Evolutionary conservation across 2,113 vertebrate genomes (phyloP).

Genomic region (Channa maculata): DNA sequence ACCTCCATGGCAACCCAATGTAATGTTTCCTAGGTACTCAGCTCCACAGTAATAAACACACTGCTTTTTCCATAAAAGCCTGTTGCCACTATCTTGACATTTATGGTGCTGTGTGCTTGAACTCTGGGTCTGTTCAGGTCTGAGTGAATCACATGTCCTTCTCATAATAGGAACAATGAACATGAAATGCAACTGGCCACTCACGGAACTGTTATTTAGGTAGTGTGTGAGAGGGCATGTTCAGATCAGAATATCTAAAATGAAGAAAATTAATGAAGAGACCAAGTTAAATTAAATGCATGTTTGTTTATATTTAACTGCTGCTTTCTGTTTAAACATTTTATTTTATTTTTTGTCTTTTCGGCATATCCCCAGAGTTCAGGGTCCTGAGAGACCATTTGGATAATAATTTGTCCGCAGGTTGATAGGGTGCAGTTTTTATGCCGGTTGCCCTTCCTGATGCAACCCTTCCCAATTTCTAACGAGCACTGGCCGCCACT

Average conservation of each 20-base stretch:
- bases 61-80: constrained; percentile 26
- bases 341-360: too few relatives aligned
- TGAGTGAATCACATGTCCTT: constrained; percentile 9
- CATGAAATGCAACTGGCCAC: background rate
- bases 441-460: too few relatives aligned
- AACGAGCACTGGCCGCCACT: too few relatives aligned
- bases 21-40: constrained; percentile 49
- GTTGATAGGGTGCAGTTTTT: too few relatives aligned
- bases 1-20: constrained; percentile 38
- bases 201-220: background rate
- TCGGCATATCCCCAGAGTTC: too few relatives aligned
- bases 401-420: too few relatives aligned
- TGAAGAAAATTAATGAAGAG: background rate
- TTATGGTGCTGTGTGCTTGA: constrained; percentile 17
- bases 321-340: too few relatives aligned
- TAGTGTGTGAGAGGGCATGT: background rate
- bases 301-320: too few relatives aligned
- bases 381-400: too few relatives aligned
- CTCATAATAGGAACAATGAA: constrained; percentile 8
- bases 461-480: too few relatives aligned
- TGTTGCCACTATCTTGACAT: constrained; percentile 32
- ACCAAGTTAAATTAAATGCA: too few relatives aligned
- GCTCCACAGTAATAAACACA: constrained; percentile 51
- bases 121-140: constrained; percentile 6
- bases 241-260: background rate